Evolutionary conservation across 2,797 vertebrate species (phyloP), one percentile per base, ranked within the genome.

Genomic region (Leptatherina wallacei): DNA sequence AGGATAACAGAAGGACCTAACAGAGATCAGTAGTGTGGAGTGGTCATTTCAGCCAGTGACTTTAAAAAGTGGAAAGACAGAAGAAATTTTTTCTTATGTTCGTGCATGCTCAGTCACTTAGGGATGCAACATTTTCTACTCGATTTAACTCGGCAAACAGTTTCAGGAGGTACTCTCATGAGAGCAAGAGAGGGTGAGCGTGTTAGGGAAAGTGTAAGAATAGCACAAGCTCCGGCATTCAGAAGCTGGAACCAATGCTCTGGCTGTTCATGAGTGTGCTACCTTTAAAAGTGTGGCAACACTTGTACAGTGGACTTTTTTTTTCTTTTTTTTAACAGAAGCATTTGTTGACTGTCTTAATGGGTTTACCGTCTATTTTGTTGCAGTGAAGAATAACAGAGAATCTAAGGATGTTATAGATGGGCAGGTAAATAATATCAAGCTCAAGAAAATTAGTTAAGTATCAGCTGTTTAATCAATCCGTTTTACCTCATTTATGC

Each of bases 151-250:
- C 36, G 67, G 51, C 29, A 55, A 67, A 33, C 38, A 14, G 47
- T 40, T 30, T 65, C 29, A 61, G 65, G 27, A 56, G 22, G 36
- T 32, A 71, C 5, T 49, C 67, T 69, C 47, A 63, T 64, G 81
- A 66, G 75, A 71, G 76, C 61, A 61, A 47, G 61, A 62, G 72
- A 47, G 84, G 71, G 64, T 40, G 62, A 86, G 75, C 59, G 73
- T 61, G 72, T 77, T 69, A 85, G 72, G 63, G 68, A 68, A 72
- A 76, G 77, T 66, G 68, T 82, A 86, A 86, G 86, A 89, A 85
- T 78, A 88, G 82, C 73, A 79, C 81, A 78, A 68, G 83, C 67
- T 67, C 71, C n/a, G 44, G 79, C 69, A 82, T 79, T 81, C 73
- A 77, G 24, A 65, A 61, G 44, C 75, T 74, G 70, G 77, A 79